Evolutionary conservation across 2,113 vertebrate genomes (phyloP).

Genomic region (Limanda limanda): DNA sequence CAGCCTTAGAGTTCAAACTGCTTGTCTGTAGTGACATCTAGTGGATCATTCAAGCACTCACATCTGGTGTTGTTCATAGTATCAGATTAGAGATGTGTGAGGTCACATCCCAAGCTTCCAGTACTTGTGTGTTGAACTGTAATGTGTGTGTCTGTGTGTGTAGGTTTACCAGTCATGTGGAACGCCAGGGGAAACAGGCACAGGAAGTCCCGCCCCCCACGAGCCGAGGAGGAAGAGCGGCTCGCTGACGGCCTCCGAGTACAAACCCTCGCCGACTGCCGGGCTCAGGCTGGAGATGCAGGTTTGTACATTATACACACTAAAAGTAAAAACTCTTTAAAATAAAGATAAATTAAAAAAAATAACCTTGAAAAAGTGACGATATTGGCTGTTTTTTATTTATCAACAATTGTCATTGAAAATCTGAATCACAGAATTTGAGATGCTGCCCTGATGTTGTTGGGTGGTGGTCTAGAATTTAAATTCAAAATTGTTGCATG

Average conservation of each 20-base stretch:
- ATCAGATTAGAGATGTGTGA: not conserved
- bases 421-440: too few relatives aligned
- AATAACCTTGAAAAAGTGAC: too few relatives aligned
- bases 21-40: slow-evolving; percentile 45
- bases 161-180: slow-evolving; percentile 93
- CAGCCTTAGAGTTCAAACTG: not conserved
- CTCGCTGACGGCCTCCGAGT: slow-evolving; percentile 77
- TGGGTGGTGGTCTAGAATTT: too few relatives aligned
- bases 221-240: slow-evolving; percentile 81
- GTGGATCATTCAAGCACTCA: slow-evolving; percentile 3
- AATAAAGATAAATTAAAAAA: too few relatives aligned
- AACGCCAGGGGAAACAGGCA: slow-evolving; percentile 83
- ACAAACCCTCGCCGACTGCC: slow-evolving; percentile 78
- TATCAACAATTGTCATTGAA: too few relatives aligned
- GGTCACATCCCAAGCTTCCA: not conserved
- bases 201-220: slow-evolving; percentile 77
- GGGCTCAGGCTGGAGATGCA: slow-evolving; percentile 85
- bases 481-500: too few relatives aligned
- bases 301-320: slow-evolving; percentile 61
- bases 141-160: slow-evolving; percentile 12
- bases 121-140: not conserved
- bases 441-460: too few relatives aligned
- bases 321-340: not conserved
- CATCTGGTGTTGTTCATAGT: not conserved
- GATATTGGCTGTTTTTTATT: too few relatives aligned